These are phyloP conservation scores for Plutella xylostella DNA, from an alignment of 2,888 invertebrate genomes.

Conservation along the genomic window DNA sequence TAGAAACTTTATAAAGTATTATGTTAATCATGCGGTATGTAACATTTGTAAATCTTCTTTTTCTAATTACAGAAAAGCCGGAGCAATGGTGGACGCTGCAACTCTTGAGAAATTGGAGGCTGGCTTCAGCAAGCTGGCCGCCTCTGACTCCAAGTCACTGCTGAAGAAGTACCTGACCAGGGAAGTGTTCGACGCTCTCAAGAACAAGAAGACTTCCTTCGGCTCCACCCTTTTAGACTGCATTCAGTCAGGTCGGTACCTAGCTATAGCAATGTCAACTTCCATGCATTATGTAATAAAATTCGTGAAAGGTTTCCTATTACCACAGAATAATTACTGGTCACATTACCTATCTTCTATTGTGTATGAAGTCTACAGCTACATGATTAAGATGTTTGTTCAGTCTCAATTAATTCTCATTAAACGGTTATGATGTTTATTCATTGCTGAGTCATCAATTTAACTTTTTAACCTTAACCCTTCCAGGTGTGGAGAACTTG, in stretches of 20 bases:
- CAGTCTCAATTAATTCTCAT: no score
- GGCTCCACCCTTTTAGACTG: constrained; percentile 94
- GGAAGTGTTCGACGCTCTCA: constrained; percentile 91
- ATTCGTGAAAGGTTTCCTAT: no score
- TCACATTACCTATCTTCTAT: no score
- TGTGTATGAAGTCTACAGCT: no score
- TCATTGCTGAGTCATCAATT: no score
- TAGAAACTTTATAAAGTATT: constrained; percentile 26
- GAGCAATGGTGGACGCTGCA: constrained; percentile 92
- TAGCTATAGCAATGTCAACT: no score
- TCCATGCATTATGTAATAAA: no score
- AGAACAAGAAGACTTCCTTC: constrained; percentile 93
- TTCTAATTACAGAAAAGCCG: constrained; percentile 74
- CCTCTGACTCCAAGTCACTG: constrained; percentile 93
- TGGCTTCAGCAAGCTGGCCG: constrained; percentile 88
- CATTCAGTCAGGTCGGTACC: constrained; percentile 87
- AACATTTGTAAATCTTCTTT: neutral
- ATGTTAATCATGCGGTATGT: neutral
- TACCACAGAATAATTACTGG: no score
- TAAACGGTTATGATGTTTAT: no score
- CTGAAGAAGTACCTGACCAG: constrained; percentile 95
- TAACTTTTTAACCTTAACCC: no score
- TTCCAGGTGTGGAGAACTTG: constrained; percentile 90
- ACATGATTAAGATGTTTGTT: no score
- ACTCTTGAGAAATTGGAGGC: constrained; percentile 92